Conservation (phyloP, 2,113 vertebrate genomes). For the Centrocercus urophasianus region DNA sequence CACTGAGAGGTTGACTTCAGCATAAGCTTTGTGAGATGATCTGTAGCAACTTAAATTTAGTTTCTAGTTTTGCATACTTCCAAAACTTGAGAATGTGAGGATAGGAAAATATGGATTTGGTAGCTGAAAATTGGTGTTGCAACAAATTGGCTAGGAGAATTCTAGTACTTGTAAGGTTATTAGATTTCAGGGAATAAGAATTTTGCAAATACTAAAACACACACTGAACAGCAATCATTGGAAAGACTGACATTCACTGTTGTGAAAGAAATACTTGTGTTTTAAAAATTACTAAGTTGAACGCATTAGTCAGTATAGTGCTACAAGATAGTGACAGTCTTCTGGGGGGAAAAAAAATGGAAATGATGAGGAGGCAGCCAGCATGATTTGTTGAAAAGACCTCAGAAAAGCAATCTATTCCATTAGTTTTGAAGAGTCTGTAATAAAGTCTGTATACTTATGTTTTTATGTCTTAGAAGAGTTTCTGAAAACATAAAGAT, state of each 20-base stretch:
- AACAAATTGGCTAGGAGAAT: neutral
- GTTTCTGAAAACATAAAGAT: neutral
- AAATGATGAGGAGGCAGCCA: neutral
- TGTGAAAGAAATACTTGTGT: neutral
- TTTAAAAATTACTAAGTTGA: neutral
- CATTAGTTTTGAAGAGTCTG: neutral
- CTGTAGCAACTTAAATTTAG: neutral
- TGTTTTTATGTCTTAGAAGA: neutral
- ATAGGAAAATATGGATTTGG: neutral
- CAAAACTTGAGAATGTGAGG: slow-evolving; percentile 45
- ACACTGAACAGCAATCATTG: neutral
- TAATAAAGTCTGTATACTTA: neutral
- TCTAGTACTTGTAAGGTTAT: neutral
- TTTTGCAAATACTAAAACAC: neutral
- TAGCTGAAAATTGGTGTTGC: neutral
- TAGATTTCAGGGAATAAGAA: neutral
- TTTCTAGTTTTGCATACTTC: neutral
- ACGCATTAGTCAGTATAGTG: neutral
- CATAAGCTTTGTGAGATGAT: neutral
- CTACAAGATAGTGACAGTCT: neutral
- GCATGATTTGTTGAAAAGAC: neutral
- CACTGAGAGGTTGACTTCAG: neutral
- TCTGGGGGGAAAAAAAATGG: neutral
- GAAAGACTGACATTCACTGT: slow-evolving; percentile 8
- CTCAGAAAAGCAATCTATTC: neutral